A percentile compares a stretch with the other conserved stretches of the same genome.
Evolutionary conservation across 2,888 invertebrate species (phyloP).

Genomic region (Tortricodes alternella): DNA sequence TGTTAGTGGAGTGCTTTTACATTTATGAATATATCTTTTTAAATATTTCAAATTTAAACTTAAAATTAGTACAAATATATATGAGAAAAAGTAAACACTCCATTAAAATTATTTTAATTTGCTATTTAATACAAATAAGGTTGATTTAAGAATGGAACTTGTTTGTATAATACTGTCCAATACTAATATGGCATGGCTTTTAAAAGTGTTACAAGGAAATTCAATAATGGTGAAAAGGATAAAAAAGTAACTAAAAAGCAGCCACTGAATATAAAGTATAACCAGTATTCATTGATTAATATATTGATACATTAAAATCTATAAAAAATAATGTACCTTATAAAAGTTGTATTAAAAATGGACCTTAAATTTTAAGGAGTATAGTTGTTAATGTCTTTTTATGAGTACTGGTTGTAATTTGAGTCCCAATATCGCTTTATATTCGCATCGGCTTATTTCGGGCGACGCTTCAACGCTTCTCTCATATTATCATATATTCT

Average conservation of each 20-base stretch:
- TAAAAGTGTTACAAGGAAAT: constrained; percentile 31
- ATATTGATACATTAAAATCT: neutral
- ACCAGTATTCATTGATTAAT: constrained; percentile 8
- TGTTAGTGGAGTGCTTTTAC: constrained; percentile 9
- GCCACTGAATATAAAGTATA: constrained; percentile 18
- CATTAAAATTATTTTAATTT: constrained; percentile 27
- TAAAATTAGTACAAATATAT: no score
- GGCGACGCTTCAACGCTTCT: constrained; percentile 72
- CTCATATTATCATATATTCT: constrained; percentile 66
- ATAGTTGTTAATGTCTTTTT: neutral
- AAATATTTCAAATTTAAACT: no score
- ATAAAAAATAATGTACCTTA: neutral
- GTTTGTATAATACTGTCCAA: constrained; percentile 13
- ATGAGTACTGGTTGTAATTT: constrained; percentile 16
- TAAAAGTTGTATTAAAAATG: neutral
- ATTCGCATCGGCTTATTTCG: constrained; percentile 57
- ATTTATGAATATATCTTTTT: no score
- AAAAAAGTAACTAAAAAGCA: neutral
- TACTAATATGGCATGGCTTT: constrained; percentile 52
- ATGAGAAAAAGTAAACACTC: neutral
- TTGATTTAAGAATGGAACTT: constrained; percentile 9
- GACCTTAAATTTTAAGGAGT: neutral
- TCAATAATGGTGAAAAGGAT: neutral
- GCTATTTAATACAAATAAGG: constrained; percentile 23
- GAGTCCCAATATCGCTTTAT: constrained; percentile 47